phyloP scores from a whole-genome alignment of 1,140 invertebrate genomes.

The Drosophila carrolli region DNA sequence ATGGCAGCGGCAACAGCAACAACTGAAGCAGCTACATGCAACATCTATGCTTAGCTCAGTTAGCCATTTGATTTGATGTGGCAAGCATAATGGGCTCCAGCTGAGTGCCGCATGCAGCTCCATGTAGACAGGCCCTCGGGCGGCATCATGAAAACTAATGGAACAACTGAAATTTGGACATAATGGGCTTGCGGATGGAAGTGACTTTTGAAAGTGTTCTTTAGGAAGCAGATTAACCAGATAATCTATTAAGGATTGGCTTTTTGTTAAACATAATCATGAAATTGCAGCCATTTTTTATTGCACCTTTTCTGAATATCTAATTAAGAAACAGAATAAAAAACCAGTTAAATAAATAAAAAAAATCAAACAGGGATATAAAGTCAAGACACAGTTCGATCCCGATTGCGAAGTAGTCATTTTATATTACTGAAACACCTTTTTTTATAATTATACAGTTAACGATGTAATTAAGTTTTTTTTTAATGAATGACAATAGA shows the following conservation, averaged over 20 bases:
- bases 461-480: too few species aligned
- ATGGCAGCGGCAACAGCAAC: slow-evolving; percentile 29
- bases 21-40: slow-evolving; percentile 10
- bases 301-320: not conserved
- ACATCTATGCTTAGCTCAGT: slow-evolving; percentile 34
- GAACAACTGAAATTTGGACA: slow-evolving; percentile 21
- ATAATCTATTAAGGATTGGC: not conserved
- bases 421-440: too few species aligned
- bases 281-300: not conserved
- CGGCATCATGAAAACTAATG: slow-evolving; percentile 26
- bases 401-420: too few species aligned
- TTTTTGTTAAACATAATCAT: not conserved
- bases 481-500: too few species aligned
- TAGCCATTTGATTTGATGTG: slow-evolving; percentile 56
- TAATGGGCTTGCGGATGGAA: slow-evolving; percentile 15
- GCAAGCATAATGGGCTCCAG: slow-evolving; percentile 36
- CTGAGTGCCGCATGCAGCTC: slow-evolving; percentile 44
- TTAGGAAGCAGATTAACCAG: not conserved
- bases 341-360: too few species aligned
- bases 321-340: too few species aligned
- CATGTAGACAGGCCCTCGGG: slow-evolving; percentile 50
- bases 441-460: too few species aligned
- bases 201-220: not conserved
- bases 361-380: too few species aligned
- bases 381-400: too few species aligned